phyloP scores from a whole-genome alignment of 2,797 vertebrate genomes.

The Lacerta viridis region DNA sequence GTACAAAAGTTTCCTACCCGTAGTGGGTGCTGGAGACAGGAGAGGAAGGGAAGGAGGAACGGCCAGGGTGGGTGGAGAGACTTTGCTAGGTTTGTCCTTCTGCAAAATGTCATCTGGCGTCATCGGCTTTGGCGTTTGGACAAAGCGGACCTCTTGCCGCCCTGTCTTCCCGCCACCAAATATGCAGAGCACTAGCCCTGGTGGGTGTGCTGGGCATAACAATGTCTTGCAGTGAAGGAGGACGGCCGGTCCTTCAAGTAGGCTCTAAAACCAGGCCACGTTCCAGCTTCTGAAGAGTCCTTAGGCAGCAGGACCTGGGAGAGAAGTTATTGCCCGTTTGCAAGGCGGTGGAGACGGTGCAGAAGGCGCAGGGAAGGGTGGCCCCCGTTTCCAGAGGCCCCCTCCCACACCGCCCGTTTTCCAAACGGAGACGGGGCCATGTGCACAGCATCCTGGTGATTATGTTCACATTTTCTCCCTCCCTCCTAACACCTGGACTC shows the following conservation, averaged over 20 bases:
- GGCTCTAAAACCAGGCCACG: background rate
- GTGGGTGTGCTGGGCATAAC: conserved; percentile 14
- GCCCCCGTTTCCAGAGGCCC: too few relatives aligned
- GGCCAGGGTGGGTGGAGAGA: background rate
- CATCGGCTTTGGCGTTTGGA: conserved; percentile 1
- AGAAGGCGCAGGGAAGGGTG: background rate
- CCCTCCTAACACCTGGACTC: too few relatives aligned
- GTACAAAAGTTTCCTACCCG: too few relatives aligned
- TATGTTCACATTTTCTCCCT: too few relatives aligned
- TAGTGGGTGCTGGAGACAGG: background rate
- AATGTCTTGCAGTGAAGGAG: conserved; percentile 20
- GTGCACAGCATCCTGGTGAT: too few relatives aligned
- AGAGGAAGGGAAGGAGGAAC: background rate
- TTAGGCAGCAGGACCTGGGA: background rate
- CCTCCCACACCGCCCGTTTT: too few relatives aligned
- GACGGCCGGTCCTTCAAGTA: background rate
- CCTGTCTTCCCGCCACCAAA: background rate
- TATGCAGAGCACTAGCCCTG: background rate
- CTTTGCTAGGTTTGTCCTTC: background rate
- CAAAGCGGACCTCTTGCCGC: conserved; percentile 17
- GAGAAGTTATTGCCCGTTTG: too few relatives aligned
- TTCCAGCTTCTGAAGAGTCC: background rate
- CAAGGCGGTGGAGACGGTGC: background rate
- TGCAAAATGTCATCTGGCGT: conserved; percentile 27
- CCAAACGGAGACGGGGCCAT: too few relatives aligned